These are phyloP conservation scores for Formica exsecta DNA, from an alignment of 1,140 invertebrate genomes.

Conservation along the genomic window DNA sequence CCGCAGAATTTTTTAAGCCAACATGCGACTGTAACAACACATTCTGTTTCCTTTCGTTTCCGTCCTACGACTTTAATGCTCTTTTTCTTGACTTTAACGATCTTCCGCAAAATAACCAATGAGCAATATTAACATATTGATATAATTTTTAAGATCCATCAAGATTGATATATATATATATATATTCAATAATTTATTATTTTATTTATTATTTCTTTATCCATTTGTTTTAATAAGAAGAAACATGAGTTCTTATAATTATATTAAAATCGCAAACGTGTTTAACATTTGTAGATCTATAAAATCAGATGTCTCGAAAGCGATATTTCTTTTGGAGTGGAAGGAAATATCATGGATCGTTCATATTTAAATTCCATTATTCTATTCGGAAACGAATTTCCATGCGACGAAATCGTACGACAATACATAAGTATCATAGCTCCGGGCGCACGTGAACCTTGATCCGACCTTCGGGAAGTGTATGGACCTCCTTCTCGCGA, in stretches of 20 bases:
- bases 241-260: background rate
- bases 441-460: constrained; percentile 41
- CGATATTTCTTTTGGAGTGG: background rate
- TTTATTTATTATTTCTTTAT: background rate
- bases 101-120: background rate
- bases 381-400: constrained; percentile 3
- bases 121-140: no score
- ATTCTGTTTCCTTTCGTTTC: background rate
- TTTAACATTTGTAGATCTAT: background rate
- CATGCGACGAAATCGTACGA: background rate
- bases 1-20: constrained; percentile 19
- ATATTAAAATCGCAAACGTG: background rate
- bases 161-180: background rate
- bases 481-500: constrained; percentile 15
- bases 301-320: background rate
- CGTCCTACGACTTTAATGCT: no score
- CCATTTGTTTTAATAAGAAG: background rate
- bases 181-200: background rate
- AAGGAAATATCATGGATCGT: background rate
- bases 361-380: background rate
- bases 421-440: constrained; percentile 19
- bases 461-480: constrained; percentile 27
- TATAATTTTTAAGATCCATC: background rate
- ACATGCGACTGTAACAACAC: background rate
- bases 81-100: no score